These are phyloP conservation scores for Ennomos fuscantarius DNA, from an alignment of 2,888 invertebrate genomes.

Conservation along the genomic window DNA sequence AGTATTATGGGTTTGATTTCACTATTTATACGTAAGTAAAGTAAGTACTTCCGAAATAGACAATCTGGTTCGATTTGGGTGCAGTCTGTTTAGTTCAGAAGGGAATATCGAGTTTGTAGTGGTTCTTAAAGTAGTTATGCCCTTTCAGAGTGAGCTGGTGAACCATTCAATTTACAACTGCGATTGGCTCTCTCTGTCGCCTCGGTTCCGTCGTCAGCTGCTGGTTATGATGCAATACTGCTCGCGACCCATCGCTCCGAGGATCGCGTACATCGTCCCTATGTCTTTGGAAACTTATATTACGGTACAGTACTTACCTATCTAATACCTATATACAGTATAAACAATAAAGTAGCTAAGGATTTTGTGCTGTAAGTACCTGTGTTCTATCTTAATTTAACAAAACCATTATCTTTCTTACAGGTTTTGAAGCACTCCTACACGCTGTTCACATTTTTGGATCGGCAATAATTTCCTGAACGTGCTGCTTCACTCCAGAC, in stretches of 20 bases:
- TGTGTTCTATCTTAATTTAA: not conserved
- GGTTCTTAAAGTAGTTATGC: not conserved
- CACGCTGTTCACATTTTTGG: conserved; percentile 69
- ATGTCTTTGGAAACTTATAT: conserved; percentile 73
- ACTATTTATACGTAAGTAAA: no score
- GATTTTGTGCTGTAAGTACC: no score
- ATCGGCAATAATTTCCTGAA: conserved; percentile 45
- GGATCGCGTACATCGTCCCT: conserved; percentile 66
- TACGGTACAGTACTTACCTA: conserved; percentile 46
- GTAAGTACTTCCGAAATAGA: no score
- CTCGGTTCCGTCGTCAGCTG: conserved; percentile 61
- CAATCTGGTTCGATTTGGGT: no score
- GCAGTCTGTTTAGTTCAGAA: no score
- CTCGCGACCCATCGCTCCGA: conserved; percentile 54
- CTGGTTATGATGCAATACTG: conserved; percentile 64
- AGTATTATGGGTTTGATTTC: conserved; percentile 4
- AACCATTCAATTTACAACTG: conserved; percentile 62
- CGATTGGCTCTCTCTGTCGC: conserved; percentile 61
- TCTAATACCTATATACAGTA: no score
- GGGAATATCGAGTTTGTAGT: no score
- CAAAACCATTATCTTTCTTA: conserved; percentile 39
- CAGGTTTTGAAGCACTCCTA: conserved; percentile 75
- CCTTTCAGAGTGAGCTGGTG: conserved; percentile 63
- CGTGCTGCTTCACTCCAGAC: no score
- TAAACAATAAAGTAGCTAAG: no score